Evolutionary conservation across 2,113 vertebrate species (phyloP), one percentile per base, ranked within the genome.

Genomic region (Symphodus melops): DNA sequence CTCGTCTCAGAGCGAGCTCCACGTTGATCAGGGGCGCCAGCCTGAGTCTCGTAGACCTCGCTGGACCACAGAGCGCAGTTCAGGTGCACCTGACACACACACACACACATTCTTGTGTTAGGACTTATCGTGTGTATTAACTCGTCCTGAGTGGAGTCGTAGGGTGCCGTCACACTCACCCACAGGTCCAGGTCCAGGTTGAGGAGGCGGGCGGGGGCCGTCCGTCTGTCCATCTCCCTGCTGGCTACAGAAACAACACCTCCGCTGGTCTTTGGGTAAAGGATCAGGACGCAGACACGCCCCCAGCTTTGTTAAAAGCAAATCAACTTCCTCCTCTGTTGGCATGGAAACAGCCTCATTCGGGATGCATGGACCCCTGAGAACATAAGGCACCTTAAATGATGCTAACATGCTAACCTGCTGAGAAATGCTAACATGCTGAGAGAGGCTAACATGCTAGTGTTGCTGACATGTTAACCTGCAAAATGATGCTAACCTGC

Each of bases 41-140:
- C 98, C 93, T 99, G 98, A 12, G 98, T 99, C 95, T 99, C 98
- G 0, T 99, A 99, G 73, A 99, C 98, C 92, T 99, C 91, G 0
- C 90, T 92, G 72, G 91, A 92, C 91, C 91, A 92, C 75, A 92
- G 81, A 0, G 91, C 91, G 2, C 91, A 92, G 86, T 92, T 92
- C 83, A 92, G 76, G 49, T 92, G 91, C 14, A 92, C 91, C 91
- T 92, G 75, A 28, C 5, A 62, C 61, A 68, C 48, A 51, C 19
- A 49, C 48, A 49, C 19, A 51, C 28, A 33, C 1, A 33, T 6
- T 5, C 3, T 25, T 25, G 25, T 5, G 28, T 33, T 33, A 33
- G 28, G 3, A 33, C 4, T 25, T 33, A 33, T 33, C 5, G 28
- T 33, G 28, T 33, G 6, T 33, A 33, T 33, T 33, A 33, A 33